Evolutionary conservation across 1,140 invertebrate species (phyloP).

Genomic region (Zaprionus lachaisei): DNA sequence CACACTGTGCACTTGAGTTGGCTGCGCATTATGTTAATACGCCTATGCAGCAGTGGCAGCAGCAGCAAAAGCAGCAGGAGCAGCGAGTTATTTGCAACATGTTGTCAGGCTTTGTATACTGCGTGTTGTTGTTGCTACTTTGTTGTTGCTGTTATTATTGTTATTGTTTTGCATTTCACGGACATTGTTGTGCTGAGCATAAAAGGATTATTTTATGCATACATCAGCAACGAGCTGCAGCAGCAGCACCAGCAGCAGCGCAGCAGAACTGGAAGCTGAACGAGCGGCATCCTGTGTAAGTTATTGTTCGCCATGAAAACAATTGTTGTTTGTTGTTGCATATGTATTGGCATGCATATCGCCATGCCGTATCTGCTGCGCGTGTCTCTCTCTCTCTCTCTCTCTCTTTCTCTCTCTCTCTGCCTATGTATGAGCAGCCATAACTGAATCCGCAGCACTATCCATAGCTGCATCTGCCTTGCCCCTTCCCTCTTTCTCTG

Average conservation of each 20-base stretch:
- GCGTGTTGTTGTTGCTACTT: constrained; percentile 50
- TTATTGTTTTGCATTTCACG: constrained; percentile 83
- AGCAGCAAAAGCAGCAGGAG: neutral
- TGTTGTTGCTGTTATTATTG: constrained; percentile 68
- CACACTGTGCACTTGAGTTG: constrained; percentile 63
- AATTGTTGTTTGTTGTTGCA: constrained; percentile 64
- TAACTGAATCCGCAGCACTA: constrained; percentile 31
- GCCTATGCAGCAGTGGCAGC: constrained; percentile 41
- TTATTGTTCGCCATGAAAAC: constrained; percentile 80
- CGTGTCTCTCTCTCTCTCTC: constrained; percentile 9
- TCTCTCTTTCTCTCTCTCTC: constrained; percentile 1
- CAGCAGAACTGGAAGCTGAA: constrained; percentile 47
- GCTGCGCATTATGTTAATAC: constrained; percentile 81
- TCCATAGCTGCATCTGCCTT: no score
- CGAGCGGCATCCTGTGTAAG: constrained; percentile 74
- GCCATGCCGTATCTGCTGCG: constrained; percentile 9
- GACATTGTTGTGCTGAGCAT: constrained; percentile 79
- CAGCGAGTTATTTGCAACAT: constrained; percentile 52
- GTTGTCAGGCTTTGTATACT: constrained; percentile 42
- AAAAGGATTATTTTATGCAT: constrained; percentile 83
- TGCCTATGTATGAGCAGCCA: constrained; percentile 8
- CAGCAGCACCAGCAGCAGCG: constrained; percentile 26
- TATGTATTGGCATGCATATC: constrained; percentile 58
- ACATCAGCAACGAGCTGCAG: constrained; percentile 65
- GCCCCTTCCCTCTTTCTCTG: no score